These are phyloP conservation scores for Oceanodroma leucorhoa DNA, from an alignment of 2,797 vertebrate genomes.

Conservation along the genomic window DNA sequence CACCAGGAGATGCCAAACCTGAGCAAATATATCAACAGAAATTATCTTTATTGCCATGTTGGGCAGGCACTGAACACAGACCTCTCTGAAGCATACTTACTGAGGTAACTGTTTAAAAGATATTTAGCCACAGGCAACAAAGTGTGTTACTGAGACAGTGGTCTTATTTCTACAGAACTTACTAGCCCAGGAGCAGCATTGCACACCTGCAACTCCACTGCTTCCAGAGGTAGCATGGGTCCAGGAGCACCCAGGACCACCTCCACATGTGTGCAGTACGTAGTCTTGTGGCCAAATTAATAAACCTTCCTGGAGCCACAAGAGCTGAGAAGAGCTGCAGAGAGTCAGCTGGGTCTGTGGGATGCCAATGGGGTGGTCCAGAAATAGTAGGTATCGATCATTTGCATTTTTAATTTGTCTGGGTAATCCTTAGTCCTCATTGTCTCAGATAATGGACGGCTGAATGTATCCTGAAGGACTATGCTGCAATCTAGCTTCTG, in stretches of 20 bases:
- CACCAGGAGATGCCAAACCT: not conserved
- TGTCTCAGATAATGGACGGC: not conserved
- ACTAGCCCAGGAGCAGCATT: not conserved
- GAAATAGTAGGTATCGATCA: not conserved
- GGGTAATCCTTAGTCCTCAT: not conserved
- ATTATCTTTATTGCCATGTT: not conserved
- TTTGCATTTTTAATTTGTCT: not conserved
- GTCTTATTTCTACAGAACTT: not conserved
- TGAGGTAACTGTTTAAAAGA: not conserved
- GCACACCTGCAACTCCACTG: not conserved
- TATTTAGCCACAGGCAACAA: not conserved
- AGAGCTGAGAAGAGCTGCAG: not conserved
- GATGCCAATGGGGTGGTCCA: not conserved
- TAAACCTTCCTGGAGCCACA: not conserved
- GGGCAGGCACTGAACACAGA: not conserved
- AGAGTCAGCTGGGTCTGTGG: not conserved
- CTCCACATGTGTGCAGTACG: accelerated
- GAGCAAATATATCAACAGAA: not conserved
- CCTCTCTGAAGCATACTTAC: not conserved
- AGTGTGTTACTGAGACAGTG: not conserved
- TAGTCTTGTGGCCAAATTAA: not conserved
- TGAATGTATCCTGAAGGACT: not conserved
- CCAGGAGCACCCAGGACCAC: not conserved
- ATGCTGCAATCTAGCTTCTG: not conserved
- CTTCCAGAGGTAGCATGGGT: not conserved